A percentile compares a stretch with the other conserved stretches of the same genome.
phyloP scores from a whole-genome alignment of 1,140 invertebrate genomes.

The Euwallacea similis region DNA sequence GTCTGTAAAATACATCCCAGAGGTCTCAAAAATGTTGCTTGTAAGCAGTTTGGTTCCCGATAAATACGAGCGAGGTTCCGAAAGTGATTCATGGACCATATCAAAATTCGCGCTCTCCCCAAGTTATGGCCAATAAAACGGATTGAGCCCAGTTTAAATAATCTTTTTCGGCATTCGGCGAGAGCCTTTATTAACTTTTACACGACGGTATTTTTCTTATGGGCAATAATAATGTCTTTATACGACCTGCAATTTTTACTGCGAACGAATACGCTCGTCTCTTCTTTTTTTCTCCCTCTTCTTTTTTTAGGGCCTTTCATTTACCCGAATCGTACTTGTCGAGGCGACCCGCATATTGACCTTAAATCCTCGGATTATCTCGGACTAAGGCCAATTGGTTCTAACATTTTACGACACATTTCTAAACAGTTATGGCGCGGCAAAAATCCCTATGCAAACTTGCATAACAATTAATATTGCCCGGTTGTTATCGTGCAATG shows the following conservation, averaged over 20 bases:
- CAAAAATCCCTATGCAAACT: slow-evolving; percentile 20
- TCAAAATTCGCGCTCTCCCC: slow-evolving; percentile 38
- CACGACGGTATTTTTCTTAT: slow-evolving; percentile 34
- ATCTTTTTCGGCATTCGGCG: slow-evolving; percentile 37
- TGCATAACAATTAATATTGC: slow-evolving; percentile 39
- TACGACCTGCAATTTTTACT: slow-evolving; percentile 11
- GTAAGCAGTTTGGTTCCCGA: slow-evolving; percentile 44
- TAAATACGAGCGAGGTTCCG: slow-evolving; percentile 43
- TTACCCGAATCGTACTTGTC: no score
- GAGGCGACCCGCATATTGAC: background rate
- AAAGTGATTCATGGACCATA: slow-evolving; percentile 43
- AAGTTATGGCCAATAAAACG: slow-evolving; percentile 36
- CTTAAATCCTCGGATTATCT: slow-evolving; percentile 21
- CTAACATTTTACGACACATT: slow-evolving; percentile 20
- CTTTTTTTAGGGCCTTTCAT: no score
- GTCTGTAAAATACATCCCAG: slow-evolving; percentile 21
- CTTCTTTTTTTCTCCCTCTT: no score
- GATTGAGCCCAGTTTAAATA: slow-evolving; percentile 35
- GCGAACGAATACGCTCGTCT: background rate
- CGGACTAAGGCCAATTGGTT: slow-evolving; percentile 9
- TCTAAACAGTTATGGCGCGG: slow-evolving; percentile 6
- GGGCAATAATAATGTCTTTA: slow-evolving; percentile 35
- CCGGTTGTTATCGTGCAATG: slow-evolving; percentile 38
- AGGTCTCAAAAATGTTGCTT: slow-evolving; percentile 42
- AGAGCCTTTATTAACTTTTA: slow-evolving; percentile 35